Base-by-base conservation (phyloP, 2,113 vertebrate genomes). In the Fregetta grallaria region DNA sequence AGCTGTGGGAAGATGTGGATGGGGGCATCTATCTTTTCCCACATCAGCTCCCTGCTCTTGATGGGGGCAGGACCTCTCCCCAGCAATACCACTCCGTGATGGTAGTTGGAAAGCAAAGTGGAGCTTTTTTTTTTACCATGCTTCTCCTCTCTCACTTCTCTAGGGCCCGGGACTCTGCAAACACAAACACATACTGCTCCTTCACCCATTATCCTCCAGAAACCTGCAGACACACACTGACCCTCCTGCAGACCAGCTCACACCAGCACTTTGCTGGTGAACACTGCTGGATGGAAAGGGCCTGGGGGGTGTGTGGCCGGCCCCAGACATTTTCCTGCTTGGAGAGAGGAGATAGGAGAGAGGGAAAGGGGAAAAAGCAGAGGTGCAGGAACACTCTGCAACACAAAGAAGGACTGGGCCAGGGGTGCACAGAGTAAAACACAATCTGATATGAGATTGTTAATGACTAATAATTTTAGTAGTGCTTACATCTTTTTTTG, bases 291-390 rank as follows among this genome's bases (percentile, higher is more conserved):
- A 40, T 59, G 26, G 56, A 86, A 72, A 83, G 16, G 18, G 36
- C 7, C 61, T 26, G 2, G 10, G 19, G 25, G 36, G 26, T 15
- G 13, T 0, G 1, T 55, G 38, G 44, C 17, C 7, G 3, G 19
- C 15, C 29, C 22, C 62, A 47, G 77, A 10, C 16, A 32, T 13
- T 82, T 67, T 29, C 42, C 27, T 68, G 8, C 30, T 4, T 56
- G 26, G 6, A 42, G 19, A 83, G 25, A 45, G 18, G n/a, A 36
- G 47, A 36, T 4, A 75, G 59, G 18, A 87, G 14, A 18, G 21
- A 77, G 13, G 50, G 17, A 81, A 70, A 75, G 7, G 30, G 29
- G 7, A 30, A 70, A 68, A 87, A 67, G 9, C 11, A 96, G 61
- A 74, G 26, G 18, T 58, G 55, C 55, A 76, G 59, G 40, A 89